Base-by-base conservation (phyloP, 1,140 invertebrate genomes). In the Drosophila simulans region DNA sequence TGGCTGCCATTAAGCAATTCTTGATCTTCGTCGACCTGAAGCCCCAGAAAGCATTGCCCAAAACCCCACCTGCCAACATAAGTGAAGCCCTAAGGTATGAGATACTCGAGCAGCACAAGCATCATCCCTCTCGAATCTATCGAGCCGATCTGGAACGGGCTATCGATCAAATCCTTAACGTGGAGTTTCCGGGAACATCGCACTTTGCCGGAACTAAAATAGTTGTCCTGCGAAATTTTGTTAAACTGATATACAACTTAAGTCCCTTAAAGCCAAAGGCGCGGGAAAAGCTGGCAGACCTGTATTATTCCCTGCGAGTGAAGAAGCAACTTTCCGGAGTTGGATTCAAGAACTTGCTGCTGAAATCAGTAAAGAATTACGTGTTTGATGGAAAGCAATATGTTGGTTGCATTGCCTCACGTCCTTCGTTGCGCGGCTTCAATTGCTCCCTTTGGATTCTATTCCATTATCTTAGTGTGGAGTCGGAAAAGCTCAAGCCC, bases 81-180 rank as follows among this genome's bases (percentile, higher is more conserved):
- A 17, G 15, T 5, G 48, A 15, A 1, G 48, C n/a, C n/a, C 8
- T 51, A 27, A n/a, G 48, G 1, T 17, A 17, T n/a, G n/a, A 51
- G 8, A 51, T 51, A 15, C 34, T 51, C 8, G n/a, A 51, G 10
- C 48, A 51, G 0, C 25, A 5, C 8, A 10, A 17, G 11, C n/a
- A 51, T 4, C 25, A 15, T n/a, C 27, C 48, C 4, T 4, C n/a
- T 34, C 48, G 25, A 1, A 10, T 51, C 13, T 51, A 15, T 51
- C 27, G 48, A 5, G 48, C 48, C 4, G 48, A 51, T 51, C 27
- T 51, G 48, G 27, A 51, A 34, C 8, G 25, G 4, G 48, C 48
- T 15, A 31, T 51, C 31, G 13, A 51, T 8, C 48, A 51, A 10
- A 51, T 51, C n/a, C 48, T 51, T 0, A 51, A 51, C 4, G n/a